These are phyloP conservation scores for Nomada flava DNA, from an alignment of 2,888 invertebrate genomes.

Conservation along the genomic window DNA sequence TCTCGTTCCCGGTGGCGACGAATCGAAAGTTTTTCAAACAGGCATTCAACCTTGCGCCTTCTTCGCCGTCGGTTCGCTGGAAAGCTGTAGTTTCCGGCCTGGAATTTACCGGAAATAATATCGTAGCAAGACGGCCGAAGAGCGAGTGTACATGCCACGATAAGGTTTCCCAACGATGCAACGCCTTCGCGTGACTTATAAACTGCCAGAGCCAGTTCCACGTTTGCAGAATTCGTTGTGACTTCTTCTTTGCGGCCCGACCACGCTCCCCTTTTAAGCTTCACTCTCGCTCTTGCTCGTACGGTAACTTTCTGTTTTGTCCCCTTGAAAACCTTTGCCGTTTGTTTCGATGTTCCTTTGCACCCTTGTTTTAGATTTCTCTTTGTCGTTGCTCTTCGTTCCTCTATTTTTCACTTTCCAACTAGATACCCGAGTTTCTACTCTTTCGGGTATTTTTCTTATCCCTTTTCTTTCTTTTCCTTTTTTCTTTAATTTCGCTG, in stretches of 20 bases:
- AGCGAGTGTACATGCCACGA: conserved; percentile 58
- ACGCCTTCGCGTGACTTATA: conserved; percentile 72
- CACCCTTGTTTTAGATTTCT: neutral
- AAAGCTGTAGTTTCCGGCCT: conserved; percentile 66
- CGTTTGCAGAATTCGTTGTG: conserved; percentile 64
- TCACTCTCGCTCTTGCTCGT: neutral
- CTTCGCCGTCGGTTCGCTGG: conserved; percentile 36
- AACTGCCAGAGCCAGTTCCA: conserved; percentile 73
- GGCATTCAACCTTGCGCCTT: conserved; percentile 61
- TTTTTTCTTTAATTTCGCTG: too few species aligned
- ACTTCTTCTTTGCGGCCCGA: conserved; percentile 8
- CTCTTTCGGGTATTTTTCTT: too few species aligned
- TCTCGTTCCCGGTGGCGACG: conserved; percentile 36
- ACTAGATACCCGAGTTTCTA: neutral
- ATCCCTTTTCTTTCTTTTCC: neutral
- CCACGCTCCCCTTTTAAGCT: neutral
- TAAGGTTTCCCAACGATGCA: conserved; percentile 63
- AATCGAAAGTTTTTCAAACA: conserved; percentile 59
- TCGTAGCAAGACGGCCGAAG: conserved; percentile 53
- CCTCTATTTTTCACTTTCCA: neutral
- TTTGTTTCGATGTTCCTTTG: neutral
- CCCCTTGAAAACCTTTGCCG: neutral
- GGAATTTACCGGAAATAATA: conserved; percentile 74
- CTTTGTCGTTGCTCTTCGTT: neutral
- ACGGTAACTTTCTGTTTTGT: conserved; percentile 9